Percentiles rank a stretch among this genome's conserved stretches.
Evolutionary conservation across 1,140 invertebrate genomes (phyloP).

Genomic region (Bombus huntii): DNA sequence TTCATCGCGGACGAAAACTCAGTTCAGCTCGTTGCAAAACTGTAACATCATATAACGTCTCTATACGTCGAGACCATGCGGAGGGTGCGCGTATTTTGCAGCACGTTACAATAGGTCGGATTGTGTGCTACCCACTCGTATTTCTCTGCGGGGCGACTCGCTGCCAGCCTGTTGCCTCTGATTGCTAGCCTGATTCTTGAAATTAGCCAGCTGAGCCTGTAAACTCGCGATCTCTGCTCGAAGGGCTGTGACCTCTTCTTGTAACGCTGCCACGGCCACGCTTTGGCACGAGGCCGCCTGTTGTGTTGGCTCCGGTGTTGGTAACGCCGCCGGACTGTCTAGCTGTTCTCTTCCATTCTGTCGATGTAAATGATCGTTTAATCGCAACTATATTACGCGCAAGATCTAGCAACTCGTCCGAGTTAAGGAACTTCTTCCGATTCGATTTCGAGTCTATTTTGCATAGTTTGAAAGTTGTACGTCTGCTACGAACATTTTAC

Average conservation of each 20-base stretch:
- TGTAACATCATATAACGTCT: neutral
- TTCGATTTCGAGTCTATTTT: neutral
- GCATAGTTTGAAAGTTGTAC: neutral
- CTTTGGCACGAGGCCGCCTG: conserved; percentile 77
- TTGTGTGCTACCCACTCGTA: conserved; percentile 54
- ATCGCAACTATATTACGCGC: neutral
- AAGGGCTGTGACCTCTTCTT: conserved; percentile 84
- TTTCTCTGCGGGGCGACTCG: conserved; percentile 72
- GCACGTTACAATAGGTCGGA: neutral
- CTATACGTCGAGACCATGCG: neutral
- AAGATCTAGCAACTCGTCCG: neutral
- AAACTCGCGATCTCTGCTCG: conserved; percentile 83
- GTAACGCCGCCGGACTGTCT: conserved; percentile 75
- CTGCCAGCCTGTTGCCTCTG: conserved; percentile 63
- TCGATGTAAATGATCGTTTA: neutral
- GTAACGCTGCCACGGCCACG: conserved; percentile 76
- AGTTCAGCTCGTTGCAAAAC: neutral
- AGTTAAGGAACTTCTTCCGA: neutral
- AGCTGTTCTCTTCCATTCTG: conserved; percentile 71
- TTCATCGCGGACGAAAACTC: neutral
- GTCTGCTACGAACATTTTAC: neutral
- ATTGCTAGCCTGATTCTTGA: conserved; percentile 63
- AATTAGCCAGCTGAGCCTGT: conserved; percentile 82
- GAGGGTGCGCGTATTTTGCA: too few relatives aligned
- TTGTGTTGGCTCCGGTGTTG: conserved; percentile 81